A percentile compares a stretch with the other conserved stretches of the same genome.
These are phyloP conservation scores for Machimus atricapillus DNA, from an alignment of 2,888 invertebrate genomes.

Conservation along the genomic window DNA sequence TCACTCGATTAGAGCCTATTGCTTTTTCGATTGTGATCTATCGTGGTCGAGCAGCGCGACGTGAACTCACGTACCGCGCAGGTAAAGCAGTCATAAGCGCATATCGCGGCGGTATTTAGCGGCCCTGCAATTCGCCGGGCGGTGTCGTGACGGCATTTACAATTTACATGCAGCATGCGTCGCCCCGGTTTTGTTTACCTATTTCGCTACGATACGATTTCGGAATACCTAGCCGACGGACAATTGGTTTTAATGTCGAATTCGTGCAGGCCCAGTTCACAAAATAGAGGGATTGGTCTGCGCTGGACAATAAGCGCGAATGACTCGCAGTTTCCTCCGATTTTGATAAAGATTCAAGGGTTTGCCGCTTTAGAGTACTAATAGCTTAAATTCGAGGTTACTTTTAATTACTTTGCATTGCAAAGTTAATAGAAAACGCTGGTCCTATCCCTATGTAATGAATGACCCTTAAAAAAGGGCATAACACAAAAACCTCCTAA, in stretches of 20 bases:
- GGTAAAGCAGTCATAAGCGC: slow-evolving; percentile 13
- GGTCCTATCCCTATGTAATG: background rate
- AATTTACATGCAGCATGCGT: slow-evolving; percentile 42
- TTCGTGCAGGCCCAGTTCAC: background rate
- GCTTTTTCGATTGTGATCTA: background rate
- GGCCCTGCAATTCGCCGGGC: background rate
- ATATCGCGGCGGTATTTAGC: background rate
- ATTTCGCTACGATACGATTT: slow-evolving; percentile 4
- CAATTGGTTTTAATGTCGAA: slow-evolving; percentile 23
- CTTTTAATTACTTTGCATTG: background rate
- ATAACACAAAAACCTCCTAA: background rate
- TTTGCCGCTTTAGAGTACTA: background rate
- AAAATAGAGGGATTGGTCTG: background rate
- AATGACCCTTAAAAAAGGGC: too few relatives aligned
- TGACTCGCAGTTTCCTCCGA: background rate
- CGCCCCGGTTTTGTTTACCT: slow-evolving; percentile 12
- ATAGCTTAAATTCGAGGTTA: background rate
- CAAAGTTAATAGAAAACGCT: background rate
- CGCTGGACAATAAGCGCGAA: slow-evolving; percentile 1
- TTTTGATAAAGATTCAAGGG: background rate
- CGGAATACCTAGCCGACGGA: slow-evolving; percentile 6
- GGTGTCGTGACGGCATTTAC: slow-evolving; percentile 40
- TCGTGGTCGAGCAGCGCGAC: background rate
- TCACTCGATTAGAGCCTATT: slow-evolving; percentile 25
- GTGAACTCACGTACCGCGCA: background rate